phyloP scores from a whole-genome alignment of 2,888 invertebrate species.

The Eretmocerus hayati region DNA sequence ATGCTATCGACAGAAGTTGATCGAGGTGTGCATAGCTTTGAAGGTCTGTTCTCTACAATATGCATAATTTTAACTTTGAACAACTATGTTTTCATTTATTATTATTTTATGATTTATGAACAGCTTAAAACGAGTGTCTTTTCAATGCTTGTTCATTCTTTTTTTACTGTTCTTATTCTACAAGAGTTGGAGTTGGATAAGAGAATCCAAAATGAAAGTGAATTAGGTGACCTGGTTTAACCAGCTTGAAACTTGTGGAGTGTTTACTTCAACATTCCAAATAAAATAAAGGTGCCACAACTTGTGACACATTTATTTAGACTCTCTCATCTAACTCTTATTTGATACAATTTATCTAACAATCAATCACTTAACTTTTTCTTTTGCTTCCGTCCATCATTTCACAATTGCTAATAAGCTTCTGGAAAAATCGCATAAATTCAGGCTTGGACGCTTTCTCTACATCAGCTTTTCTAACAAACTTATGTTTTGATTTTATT shows the following conservation, averaged over 20 bases:
- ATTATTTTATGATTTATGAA: conserved; percentile 19
- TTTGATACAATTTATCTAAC: too few species aligned
- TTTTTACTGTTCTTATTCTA: background rate
- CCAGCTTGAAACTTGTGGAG: too few species aligned
- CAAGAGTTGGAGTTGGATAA: too few species aligned
- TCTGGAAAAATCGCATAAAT: conserved; percentile 8
- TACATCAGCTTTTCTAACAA: conserved; percentile 3
- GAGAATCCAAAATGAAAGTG: too few species aligned
- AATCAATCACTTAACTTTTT: too few species aligned
- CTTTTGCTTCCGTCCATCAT: conserved; percentile 9
- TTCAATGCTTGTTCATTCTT: conserved; percentile 5
- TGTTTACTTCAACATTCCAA: too few species aligned
- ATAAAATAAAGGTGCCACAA: too few species aligned
- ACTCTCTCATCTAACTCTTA: too few species aligned
- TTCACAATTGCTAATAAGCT: conserved; percentile 9
- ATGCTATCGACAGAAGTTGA: conserved; percentile 77
- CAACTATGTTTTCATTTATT: too few species aligned
- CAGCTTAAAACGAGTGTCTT: conserved; percentile 7
- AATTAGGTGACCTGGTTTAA: too few species aligned
- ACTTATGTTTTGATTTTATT: conserved; percentile 5
- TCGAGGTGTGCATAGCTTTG: conserved; percentile 89
- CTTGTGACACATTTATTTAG: too few species aligned
- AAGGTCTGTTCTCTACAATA: conserved; percentile 62
- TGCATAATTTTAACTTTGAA: conserved; percentile 22
- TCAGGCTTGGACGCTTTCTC: conserved; percentile 14